Percentiles rank a stretch among this genome's conserved stretches.
Conservation (phyloP, 2,888 invertebrate species). For the Magallana nippona region DNA sequence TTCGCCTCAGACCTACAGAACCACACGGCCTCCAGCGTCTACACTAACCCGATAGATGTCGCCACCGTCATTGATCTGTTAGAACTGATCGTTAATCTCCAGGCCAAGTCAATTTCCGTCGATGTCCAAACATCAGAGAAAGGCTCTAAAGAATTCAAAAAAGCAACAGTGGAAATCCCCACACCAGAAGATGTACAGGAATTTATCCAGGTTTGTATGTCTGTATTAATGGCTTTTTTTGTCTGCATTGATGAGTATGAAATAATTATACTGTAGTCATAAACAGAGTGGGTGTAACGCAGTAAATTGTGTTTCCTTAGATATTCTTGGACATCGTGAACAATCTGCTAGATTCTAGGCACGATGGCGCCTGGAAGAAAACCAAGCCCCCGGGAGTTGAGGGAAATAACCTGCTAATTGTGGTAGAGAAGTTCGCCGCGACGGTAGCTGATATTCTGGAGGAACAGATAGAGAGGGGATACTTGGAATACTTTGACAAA, state of each 20-base stretch:
- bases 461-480: constrained; percentile 69
- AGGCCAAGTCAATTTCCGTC: constrained; percentile 67
- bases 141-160: constrained; percentile 65
- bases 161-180: constrained; percentile 65
- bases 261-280: too few species aligned
- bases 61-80: constrained; percentile 77
- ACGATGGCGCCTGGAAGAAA: constrained; percentile 76
- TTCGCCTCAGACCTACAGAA: constrained; percentile 69
- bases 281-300: too few species aligned
- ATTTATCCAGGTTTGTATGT: constrained; percentile 70
- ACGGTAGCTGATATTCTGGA: constrained; percentile 69
- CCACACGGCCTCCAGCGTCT: constrained; percentile 68
- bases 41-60: constrained; percentile 76
- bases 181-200: constrained; percentile 71
- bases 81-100: constrained; percentile 71
- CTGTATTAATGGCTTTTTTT: not conserved
- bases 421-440: constrained; percentile 71
- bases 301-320: too few species aligned
- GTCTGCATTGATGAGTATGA: not conserved
- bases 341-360: constrained; percentile 68
- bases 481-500: constrained; percentile 59
- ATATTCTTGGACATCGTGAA: constrained; percentile 44
- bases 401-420: constrained; percentile 73
- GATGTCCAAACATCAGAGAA: constrained; percentile 66
- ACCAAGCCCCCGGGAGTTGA: constrained; percentile 76